A percentile compares a stretch with the other conserved stretches of the same genome.
phyloP scores from a whole-genome alignment of 2,797 vertebrate genomes.

The Moxostoma hubbsi region DNA sequence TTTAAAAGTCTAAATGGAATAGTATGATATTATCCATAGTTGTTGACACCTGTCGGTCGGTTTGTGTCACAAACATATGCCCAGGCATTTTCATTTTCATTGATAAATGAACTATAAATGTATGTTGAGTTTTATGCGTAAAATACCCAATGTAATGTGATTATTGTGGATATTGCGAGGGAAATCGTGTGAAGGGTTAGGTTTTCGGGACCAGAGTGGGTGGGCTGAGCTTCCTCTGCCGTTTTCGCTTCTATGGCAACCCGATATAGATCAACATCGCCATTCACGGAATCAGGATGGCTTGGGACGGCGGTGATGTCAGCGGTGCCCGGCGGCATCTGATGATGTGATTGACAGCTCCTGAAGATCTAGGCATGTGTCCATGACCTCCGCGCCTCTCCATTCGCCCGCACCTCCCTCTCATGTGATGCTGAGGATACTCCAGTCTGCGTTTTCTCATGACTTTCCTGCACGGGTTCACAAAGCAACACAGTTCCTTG shows the following conservation, averaged over 20 bases:
- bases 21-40: no score
- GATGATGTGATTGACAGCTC: conserved; percentile 72
- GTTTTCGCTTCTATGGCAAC: conserved; percentile 95
- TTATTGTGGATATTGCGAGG: not conserved
- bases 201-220: conserved; percentile 69
- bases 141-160: no score
- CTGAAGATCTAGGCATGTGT: conserved; percentile 55
- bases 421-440: conserved; percentile 76
- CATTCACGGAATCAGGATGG: conserved; percentile 87
- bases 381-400: conserved; percentile 72
- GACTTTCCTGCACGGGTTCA: conserved; percentile 61
- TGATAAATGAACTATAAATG: not conserved
- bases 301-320: conserved; percentile 86
- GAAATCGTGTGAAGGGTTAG: conserved; percentile 71
- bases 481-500: conserved; percentile 69
- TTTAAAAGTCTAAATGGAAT: no score
- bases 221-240: conserved; percentile 87
- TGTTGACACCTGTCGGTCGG: no score
- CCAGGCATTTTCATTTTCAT: not conserved
- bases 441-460: conserved; percentile 68
- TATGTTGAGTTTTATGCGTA: not conserved
- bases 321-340: conserved; percentile 76
- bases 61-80: no score
- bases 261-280: conserved; percentile 88
- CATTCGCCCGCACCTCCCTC: conserved; percentile 70